Conservation (phyloP, 1,140 invertebrate genomes). For the Portunus trituberculatus region DNA sequence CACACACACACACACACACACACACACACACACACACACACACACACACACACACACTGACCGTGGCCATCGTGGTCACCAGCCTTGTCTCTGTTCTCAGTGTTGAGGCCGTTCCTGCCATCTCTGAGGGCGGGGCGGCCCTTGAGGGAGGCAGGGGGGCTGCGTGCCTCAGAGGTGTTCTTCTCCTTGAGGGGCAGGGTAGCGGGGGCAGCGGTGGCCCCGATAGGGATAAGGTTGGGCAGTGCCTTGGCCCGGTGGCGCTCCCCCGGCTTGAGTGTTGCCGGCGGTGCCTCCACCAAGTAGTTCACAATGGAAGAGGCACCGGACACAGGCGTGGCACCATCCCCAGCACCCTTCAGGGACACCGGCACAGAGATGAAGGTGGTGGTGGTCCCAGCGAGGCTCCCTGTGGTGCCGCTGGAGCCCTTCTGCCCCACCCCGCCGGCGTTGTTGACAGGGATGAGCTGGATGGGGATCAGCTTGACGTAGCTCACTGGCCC, state of each 20-base stretch:
- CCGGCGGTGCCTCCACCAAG: constrained; percentile 48
- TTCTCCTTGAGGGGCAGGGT: constrained; percentile 33
- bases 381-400: constrained; percentile 57
- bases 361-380: constrained; percentile 68
- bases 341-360: constrained; percentile 17
- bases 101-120: too few species aligned
- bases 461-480: constrained; percentile 66
- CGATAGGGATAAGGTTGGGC: constrained; percentile 61
- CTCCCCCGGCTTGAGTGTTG: constrained; percentile 8
- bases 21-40: too few species aligned
- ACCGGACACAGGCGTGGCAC: not conserved
- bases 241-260: not conserved
- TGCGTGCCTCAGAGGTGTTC: not conserved
- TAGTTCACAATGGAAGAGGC: constrained; percentile 55
- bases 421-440: not conserved
- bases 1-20: too few species aligned
- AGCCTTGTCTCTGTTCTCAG: too few species aligned
- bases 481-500: constrained; percentile 66
- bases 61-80: too few species aligned
- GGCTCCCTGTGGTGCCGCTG: not conserved
- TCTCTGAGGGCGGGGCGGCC: too few species aligned
- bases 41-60: too few species aligned
- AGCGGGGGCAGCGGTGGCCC: not conserved
- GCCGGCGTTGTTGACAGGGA: constrained; percentile 48
- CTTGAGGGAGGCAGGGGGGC: too few species aligned